Evolutionary conservation across 2,113 vertebrate genomes (phyloP).

Genomic region (Callopanchax toddi): DNA sequence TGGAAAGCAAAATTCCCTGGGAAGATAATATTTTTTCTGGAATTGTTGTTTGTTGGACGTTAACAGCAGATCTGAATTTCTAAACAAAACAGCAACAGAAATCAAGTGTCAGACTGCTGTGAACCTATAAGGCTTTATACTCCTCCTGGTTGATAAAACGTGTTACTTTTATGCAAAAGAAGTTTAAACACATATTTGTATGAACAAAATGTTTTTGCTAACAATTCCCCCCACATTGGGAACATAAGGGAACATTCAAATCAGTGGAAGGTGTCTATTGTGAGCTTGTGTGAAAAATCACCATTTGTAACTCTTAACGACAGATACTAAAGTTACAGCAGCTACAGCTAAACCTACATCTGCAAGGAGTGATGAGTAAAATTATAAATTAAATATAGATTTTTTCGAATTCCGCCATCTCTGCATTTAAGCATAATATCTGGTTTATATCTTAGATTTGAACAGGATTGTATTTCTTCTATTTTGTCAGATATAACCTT

Average conservation of each 20-base stretch:
- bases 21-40: constrained; percentile 26
- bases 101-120: neutral
- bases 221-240: too few relatives aligned
- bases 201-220: too few relatives aligned
- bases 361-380: neutral
- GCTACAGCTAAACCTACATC: constrained; percentile 20
- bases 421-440: too few relatives aligned
- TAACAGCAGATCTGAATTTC: constrained; percentile 15
- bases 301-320: constrained; percentile 22
- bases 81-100: constrained; percentile 1
- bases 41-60: constrained; percentile 30
- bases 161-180: too few relatives aligned
- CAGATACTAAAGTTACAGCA: constrained; percentile 11
- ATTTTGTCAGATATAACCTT: too few relatives aligned
- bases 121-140: neutral
- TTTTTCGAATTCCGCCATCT: too few relatives aligned
- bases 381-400: too few relatives aligned
- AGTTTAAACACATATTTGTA: too few relatives aligned
- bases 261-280: too few relatives aligned
- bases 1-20: constrained; percentile 50
- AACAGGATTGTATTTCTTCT: too few relatives aligned
- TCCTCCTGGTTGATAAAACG: neutral
- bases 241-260: constrained; percentile 7
- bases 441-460: too few relatives aligned
- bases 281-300: neutral